A percentile compares a stretch with the other conserved stretches of the same genome.
These are phyloP conservation scores for Masnerella sp. DNA, from an alignment of 2,888 invertebrate species.

Conservation along the genomic window DNA sequence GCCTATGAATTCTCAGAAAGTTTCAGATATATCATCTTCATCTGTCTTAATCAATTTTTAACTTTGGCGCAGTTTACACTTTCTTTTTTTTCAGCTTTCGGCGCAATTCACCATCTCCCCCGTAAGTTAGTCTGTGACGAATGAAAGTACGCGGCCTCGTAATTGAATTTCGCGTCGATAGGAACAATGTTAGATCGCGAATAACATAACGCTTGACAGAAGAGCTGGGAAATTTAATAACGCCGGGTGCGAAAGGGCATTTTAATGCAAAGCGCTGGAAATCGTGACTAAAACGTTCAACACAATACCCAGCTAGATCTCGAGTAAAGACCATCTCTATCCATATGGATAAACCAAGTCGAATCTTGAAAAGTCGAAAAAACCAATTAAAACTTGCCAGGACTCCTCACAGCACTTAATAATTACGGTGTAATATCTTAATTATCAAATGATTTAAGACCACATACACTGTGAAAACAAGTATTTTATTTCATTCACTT, in stretches of 20 bases:
- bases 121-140: constrained; percentile 30
- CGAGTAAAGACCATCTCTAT: constrained; percentile 65
- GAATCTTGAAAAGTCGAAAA: constrained; percentile 26
- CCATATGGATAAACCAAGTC: constrained; percentile 73
- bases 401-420: too few species aligned
- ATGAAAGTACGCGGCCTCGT: constrained; percentile 34
- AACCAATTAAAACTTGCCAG: too few species aligned
- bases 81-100: too few species aligned
- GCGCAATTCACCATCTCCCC: too few species aligned
- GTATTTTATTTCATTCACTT: too few species aligned
- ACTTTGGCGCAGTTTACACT: too few species aligned
- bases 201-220: constrained; percentile 47
- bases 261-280: constrained; percentile 66
- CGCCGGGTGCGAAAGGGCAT: constrained; percentile 55
- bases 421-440: too few species aligned
- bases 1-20: too few species aligned
- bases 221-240: constrained; percentile 52
- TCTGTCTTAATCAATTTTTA: too few species aligned
- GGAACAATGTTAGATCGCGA: constrained; percentile 55
- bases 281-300: constrained; percentile 63
- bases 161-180: constrained; percentile 50
- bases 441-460: too few species aligned
- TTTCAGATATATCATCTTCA: too few species aligned
- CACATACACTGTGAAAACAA: too few species aligned
- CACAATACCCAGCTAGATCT: constrained; percentile 63